These are phyloP conservation scores for Chaunax sp. DNA, from an alignment of 2,797 vertebrate genomes.

Conservation along the genomic window DNA sequence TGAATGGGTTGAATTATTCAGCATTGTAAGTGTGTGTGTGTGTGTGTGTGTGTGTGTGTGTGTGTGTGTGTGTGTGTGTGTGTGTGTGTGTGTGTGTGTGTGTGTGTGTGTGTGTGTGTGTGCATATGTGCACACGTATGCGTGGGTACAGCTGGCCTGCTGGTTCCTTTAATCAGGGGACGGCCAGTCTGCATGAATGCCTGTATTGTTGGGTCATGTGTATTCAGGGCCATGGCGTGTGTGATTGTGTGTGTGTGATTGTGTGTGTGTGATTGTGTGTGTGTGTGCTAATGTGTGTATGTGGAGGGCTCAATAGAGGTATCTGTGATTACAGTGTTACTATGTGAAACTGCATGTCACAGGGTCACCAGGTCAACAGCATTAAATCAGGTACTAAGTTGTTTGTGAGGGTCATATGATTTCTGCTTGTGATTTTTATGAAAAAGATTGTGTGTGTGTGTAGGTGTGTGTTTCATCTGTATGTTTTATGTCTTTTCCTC, in stretches of 20 bases:
- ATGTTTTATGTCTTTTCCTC: constrained; percentile 56
- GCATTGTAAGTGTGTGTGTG: constrained; percentile 51
- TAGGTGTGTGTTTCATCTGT: constrained; percentile 42
- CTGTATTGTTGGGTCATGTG: constrained; percentile 98
- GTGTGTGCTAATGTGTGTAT: constrained; percentile 72
- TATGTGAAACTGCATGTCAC: constrained; percentile 67
- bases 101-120: constrained; percentile 16
- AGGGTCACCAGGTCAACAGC: constrained; percentile 76
- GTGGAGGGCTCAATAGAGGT: constrained; percentile 59
- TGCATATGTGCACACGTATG: constrained; percentile 71
- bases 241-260: constrained; percentile 87
- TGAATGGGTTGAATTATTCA: constrained; percentile 81
- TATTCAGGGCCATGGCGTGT: constrained; percentile 88
- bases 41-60: constrained; percentile 41
- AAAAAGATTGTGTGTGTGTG: constrained; percentile 32
- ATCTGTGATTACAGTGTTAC: constrained; percentile 66
- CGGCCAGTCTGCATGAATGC: constrained; percentile 94
- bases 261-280: constrained; percentile 72
- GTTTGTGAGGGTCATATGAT: constrained; percentile 66
- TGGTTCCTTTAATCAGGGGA: constrained; percentile 95
- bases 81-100: constrained; percentile 49
- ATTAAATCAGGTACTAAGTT: constrained; percentile 64
- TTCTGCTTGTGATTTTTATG: constrained; percentile 40
- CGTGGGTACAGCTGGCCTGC: constrained; percentile 96
- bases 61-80: constrained; percentile 49